These are phyloP conservation scores for Muraenolepis orangiensis DNA, from an alignment of 2,797 vertebrate genomes.

Conservation along the genomic window DNA sequence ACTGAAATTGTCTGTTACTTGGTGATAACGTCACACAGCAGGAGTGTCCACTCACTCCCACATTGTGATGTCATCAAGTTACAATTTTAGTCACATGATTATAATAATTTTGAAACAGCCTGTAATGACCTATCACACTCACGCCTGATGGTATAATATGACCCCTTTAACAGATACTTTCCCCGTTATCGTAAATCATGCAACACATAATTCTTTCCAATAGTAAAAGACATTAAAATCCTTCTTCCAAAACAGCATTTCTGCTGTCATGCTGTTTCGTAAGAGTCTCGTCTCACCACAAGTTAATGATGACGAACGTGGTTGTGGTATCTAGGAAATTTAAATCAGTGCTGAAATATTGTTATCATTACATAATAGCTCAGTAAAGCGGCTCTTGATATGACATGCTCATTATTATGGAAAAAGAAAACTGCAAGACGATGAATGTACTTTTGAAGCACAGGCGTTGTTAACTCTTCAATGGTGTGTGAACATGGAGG, in stretches of 20 bases:
- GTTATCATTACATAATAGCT: conserved; percentile 1
- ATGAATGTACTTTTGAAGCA: not conserved
- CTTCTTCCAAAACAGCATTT: conserved; percentile 16
- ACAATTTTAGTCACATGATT: too few relatives aligned
- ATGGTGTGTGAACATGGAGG: not conserved
- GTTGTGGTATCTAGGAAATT: conserved; percentile 16
- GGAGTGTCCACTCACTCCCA: too few relatives aligned
- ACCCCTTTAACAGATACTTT: too few relatives aligned
- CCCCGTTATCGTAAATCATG: not conserved
- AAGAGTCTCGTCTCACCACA: conserved; percentile 37
- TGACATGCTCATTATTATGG: not conserved
- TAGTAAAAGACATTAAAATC: conserved; percentile 15
- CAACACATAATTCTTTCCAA: not conserved
- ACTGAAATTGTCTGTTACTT: too few relatives aligned
- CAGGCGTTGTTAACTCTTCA: not conserved
- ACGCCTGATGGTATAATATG: too few relatives aligned
- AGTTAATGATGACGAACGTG: conserved; percentile 44
- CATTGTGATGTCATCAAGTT: too few relatives aligned
- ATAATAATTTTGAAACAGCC: too few relatives aligned
- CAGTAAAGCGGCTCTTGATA: not conserved
- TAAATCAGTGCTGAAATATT: not conserved
- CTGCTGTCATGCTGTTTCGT: conserved; percentile 5
- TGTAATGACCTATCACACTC: too few relatives aligned
- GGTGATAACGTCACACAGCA: too few relatives aligned
- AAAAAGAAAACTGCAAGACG: not conserved